phyloP scores from a whole-genome alignment of 2,888 invertebrate species.

The Eristalinus sepulchralis region DNA sequence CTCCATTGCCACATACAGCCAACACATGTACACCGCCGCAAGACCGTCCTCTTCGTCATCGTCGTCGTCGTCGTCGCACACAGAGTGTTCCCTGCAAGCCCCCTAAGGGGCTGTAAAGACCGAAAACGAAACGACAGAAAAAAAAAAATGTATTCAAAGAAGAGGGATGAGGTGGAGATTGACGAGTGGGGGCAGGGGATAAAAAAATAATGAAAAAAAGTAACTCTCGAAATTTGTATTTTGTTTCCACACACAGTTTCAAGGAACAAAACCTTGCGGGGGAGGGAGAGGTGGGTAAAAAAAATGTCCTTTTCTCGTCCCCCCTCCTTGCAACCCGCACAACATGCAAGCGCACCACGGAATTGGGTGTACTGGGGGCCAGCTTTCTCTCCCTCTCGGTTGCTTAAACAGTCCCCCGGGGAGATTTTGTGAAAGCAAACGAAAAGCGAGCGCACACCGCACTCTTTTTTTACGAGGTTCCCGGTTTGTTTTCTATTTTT shows the following conservation, averaged over 20 bases:
- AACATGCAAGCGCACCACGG: neutral
- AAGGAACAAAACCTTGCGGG: conserved; percentile 11
- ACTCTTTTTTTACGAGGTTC: conserved; percentile 14
- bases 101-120: conserved; percentile 54
- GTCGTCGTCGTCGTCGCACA: neutral
- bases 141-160: conserved; percentile 18
- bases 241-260: conserved; percentile 43
- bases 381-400: conserved; percentile 43
- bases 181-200: neutral
- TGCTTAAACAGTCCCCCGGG: conserved; percentile 70
- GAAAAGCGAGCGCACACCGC: conserved; percentile 50
- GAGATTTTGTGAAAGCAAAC: conserved; percentile 66
- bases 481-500: conserved; percentile 2
- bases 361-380: conserved; percentile 5
- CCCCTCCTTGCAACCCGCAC: too few species aligned
- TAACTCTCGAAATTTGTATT: conserved; percentile 65
- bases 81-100: conserved; percentile 27
- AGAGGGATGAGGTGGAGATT: neutral
- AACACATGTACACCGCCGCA: conserved; percentile 16
- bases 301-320: conserved; percentile 60
- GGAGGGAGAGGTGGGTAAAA: neutral
- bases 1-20: neutral
- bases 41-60: conserved; percentile 12
- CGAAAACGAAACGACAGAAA: conserved; percentile 34
- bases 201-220: conserved; percentile 38